Base-by-base conservation (phyloP, 2,113 vertebrate genomes). In the Heterotis niloticus region DNA sequence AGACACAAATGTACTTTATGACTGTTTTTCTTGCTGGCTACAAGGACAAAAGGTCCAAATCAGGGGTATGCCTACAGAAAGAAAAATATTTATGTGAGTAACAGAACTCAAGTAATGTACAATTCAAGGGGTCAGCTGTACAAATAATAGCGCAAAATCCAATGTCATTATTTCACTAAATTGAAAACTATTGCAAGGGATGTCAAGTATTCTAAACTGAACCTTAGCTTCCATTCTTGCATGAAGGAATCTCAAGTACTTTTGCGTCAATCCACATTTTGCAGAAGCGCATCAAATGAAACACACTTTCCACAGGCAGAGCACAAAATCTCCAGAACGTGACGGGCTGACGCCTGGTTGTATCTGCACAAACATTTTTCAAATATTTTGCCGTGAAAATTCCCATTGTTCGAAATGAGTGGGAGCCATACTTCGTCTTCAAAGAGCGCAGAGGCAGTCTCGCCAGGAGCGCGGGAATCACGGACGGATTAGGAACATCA, bases 341-440 rank as follows among this genome's bases (percentile, higher is more conserved):
- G 78, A 84, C 64, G 79, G 69, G 76, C 70, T 80, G 64, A 64
- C 69, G 20, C 68, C 52, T 9, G 9, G 59, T 18, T 62, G 69
- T 7, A 70, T 51, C 56, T 17, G 24, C 67, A 9, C 34, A 67
- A 52, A 28, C 67, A 34, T 62, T 51, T 51, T 23, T 10, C 34
- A 67, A 52, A 28, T 57, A 34, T 62, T 51, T 51, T 23, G 62
- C 65, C 51, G 75, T 24, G 11, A 9, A 44, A 56, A 80, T 65
- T 64, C 71, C 51, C 52, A n/a, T 54, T 79, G 79, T 79, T 76
- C 72, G 26, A 78, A 78, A 51, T 13, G 60, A 72, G 81, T 78
- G 44, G 80, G 78, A 81, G 72, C 59, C 75, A 29, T 29, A 77
- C 75, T 82, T 81, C 74, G 79, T 85, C 80, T 80, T 81, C 78